phyloP scores from a whole-genome alignment of 2,797 vertebrate genomes.

The Antennarius maculatus region DNA sequence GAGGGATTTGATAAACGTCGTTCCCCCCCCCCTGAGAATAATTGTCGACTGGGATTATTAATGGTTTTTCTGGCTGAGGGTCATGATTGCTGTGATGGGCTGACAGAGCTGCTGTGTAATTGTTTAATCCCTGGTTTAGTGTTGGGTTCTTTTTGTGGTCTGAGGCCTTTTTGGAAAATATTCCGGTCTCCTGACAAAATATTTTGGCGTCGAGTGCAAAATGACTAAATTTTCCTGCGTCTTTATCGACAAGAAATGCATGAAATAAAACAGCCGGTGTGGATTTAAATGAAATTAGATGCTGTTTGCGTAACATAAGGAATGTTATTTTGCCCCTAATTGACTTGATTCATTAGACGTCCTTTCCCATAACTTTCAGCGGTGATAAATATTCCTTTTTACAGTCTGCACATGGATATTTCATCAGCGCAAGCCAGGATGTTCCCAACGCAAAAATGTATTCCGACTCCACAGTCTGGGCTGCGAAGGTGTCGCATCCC shows the following conservation, averaged over 20 bases:
- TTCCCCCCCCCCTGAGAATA: conserved; percentile 6
- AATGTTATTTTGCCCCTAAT: conserved; percentile 4
- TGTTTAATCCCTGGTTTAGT: conserved; percentile 68
- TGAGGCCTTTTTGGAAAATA: conserved; percentile 52
- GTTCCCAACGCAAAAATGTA: conserved; percentile 16
- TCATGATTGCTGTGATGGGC: conserved; percentile 63
- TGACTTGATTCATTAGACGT: conserved; percentile 19
- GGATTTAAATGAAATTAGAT: conserved; percentile 25
- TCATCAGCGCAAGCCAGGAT: conserved; percentile 21
- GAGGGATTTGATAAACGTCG: conserved; percentile 34
- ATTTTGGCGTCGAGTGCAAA: conserved; percentile 36
- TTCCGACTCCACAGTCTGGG: conserved; percentile 22
- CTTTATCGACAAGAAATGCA: conserved; percentile 31
- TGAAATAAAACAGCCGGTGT: background rate
- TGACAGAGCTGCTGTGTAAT: conserved; percentile 60
- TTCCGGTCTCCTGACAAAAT: conserved; percentile 33
- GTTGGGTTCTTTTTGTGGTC: conserved; percentile 34
- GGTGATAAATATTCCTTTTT: conserved; percentile 14
- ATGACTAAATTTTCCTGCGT: conserved; percentile 12
- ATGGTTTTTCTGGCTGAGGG: conserved; percentile 60
- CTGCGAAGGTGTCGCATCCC: conserved; percentile 33
- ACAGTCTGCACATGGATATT: conserved; percentile 28
- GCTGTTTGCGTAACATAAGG: conserved; percentile 10
- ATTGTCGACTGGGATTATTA: conserved; percentile 43
- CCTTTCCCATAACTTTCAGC: background rate